These are phyloP conservation scores for Zoroaster sp. DNA, from an alignment of 53 echinoderm and acorn worm species.

Conservation along the genomic window DNA sequence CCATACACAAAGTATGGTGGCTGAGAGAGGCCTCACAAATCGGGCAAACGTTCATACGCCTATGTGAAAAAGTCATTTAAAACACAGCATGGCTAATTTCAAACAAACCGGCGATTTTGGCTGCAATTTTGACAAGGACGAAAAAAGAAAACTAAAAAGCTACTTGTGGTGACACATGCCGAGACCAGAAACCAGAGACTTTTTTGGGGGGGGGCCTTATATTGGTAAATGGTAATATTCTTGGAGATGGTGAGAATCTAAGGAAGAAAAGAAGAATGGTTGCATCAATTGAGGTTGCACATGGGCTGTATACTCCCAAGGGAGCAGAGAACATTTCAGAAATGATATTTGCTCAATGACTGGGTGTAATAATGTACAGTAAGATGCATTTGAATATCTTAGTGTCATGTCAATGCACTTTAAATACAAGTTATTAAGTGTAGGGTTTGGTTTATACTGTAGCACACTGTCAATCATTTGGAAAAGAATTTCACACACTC, in stretches of 20 bases:
- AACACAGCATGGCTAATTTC: too few species aligned
- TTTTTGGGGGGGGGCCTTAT: too few species aligned
- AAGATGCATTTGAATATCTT: too few species aligned
- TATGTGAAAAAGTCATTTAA: too few species aligned
- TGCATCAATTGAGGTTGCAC: too few species aligned
- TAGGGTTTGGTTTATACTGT: not conserved
- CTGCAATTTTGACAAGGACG: too few species aligned
- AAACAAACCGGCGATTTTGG: too few species aligned
- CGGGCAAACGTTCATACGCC: too few species aligned
- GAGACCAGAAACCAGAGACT: not conserved
- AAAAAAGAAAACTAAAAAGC: too few species aligned
- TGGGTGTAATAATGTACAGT: not conserved
- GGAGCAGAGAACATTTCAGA: not conserved
- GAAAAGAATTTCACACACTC: constrained; percentile 2
- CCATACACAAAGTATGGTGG: too few species aligned
- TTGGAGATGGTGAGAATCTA: not conserved
- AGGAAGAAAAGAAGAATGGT: not conserved
- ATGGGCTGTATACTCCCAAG: not conserved
- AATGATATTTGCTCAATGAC: not conserved
- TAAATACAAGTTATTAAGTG: not conserved
- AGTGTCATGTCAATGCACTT: not conserved
- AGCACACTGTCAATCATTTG: constrained; percentile 20
- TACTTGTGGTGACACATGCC: too few species aligned
- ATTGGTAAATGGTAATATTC: not conserved
- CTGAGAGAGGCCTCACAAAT: too few species aligned